Percentiles rank a stretch among this genome's conserved stretches.
Conservation (phyloP, 2,888 invertebrate genomes). For the Tiliacea citrago region DNA sequence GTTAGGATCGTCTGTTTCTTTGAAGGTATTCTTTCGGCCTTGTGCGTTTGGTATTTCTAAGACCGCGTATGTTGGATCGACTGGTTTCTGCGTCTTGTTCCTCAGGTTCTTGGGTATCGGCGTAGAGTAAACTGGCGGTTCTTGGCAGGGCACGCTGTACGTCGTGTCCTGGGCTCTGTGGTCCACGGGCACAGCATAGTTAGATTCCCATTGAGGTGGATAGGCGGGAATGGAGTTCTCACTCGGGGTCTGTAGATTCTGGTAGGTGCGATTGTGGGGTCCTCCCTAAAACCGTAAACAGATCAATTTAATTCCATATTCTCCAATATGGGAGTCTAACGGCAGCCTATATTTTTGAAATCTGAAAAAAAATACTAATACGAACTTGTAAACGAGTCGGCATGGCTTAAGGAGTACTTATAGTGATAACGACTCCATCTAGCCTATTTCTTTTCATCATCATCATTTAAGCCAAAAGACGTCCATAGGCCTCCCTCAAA, state of each 20-base stretch:
- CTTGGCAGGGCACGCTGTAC: constrained; percentile 38
- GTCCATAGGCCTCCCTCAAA: too few relatives aligned
- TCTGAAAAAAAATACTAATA: background rate
- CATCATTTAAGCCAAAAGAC: too few relatives aligned
- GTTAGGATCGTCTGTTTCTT: constrained; percentile 40
- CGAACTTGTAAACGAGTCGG: background rate
- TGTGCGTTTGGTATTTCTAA: background rate
- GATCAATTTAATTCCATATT: background rate
- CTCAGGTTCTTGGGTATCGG: constrained; percentile 32
- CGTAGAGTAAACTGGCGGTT: constrained; percentile 20
- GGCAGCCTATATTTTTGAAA: background rate
- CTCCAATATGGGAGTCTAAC: background rate
- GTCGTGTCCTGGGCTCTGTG: constrained; percentile 33
- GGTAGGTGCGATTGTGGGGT: constrained; percentile 7
- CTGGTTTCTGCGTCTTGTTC: constrained; percentile 1
- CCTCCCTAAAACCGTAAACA: constrained; percentile 21
- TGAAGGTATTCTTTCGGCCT: constrained; percentile 20
- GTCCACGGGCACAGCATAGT: constrained; percentile 41
- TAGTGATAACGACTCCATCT: background rate
- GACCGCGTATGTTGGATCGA: constrained; percentile 28
- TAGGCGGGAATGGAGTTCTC: constrained; percentile 21
- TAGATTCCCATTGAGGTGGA: constrained; percentile 42
- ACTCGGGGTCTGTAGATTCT: constrained; percentile 17
- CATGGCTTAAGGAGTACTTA: background rate
- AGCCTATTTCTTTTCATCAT: background rate